Evolutionary conservation across 2,888 invertebrate genomes (phyloP).

Genomic region (Epinotia nisella): DNA sequence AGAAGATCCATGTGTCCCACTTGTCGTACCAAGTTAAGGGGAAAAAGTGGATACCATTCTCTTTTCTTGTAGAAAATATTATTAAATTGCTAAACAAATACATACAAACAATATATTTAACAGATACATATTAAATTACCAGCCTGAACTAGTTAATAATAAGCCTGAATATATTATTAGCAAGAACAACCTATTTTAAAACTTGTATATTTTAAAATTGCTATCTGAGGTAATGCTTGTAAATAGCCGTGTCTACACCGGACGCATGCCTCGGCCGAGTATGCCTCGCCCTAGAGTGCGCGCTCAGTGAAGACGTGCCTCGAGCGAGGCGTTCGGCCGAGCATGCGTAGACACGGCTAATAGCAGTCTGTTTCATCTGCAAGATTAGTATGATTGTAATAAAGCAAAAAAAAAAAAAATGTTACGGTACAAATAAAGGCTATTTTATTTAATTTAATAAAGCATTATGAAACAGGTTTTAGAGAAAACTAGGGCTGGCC

Average conservation of each 20-base stretch:
- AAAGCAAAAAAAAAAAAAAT: too few species aligned
- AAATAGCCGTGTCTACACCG: too few species aligned
- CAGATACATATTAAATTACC: neutral
- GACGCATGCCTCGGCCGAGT: too few species aligned
- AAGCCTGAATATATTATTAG: neutral
- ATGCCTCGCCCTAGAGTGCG: too few species aligned
- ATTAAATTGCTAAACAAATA: neutral
- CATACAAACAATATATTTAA: neutral
- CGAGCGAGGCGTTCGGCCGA: too few species aligned
- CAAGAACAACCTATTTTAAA: neutral
- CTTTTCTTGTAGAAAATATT: constrained; percentile 9
- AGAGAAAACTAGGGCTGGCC: neutral
- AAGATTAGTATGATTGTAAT: too few species aligned
- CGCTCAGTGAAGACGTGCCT: too few species aligned
- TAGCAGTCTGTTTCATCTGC: neutral
- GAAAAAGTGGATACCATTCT: constrained; percentile 30
- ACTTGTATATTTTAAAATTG: neutral
- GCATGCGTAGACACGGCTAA: too few species aligned
- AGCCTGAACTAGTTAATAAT: neutral
- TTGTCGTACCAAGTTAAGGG: constrained; percentile 54
- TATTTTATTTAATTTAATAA: too few species aligned
- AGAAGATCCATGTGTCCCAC: constrained; percentile 55
- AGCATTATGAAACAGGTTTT: neutral
- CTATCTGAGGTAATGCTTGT: neutral
- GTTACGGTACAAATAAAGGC: too few species aligned